A percentile compares a stretch with the other conserved stretches of the same genome.
Conservation (phyloP, 92 coral and sea anemone genomes). For the Montipora capitata region DNA sequence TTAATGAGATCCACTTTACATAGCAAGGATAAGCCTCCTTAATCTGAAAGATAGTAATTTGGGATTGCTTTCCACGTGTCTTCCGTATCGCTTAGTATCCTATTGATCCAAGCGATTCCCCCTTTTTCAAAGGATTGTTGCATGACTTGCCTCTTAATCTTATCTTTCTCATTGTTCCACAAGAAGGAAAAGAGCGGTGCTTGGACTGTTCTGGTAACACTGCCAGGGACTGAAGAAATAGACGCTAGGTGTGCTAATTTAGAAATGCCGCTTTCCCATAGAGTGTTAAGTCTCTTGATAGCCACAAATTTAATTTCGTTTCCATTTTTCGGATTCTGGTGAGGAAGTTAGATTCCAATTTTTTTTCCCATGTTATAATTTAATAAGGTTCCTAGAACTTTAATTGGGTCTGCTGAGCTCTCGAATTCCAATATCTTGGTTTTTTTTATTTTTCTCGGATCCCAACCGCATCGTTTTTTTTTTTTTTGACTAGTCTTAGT, state of each 20-base stretch:
- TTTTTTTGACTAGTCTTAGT: constrained; percentile 2
- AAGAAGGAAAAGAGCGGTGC: too few relatives aligned
- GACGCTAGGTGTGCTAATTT: too few relatives aligned
- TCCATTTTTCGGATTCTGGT: constrained; percentile 2
- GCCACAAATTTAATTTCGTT: neutral
- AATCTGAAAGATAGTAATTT: neutral
- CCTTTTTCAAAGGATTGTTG: too few relatives aligned
- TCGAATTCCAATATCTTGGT: neutral
- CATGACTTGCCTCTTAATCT: too few relatives aligned
- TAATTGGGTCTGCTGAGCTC: neutral
- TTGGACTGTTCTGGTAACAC: too few relatives aligned
- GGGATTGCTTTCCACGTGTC: neutral
- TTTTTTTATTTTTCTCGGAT: neutral
- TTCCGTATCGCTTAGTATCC: neutral
- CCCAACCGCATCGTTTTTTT: neutral
- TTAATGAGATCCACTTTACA: neutral
- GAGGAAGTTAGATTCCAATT: neutral
- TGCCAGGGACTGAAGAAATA: too few relatives aligned
- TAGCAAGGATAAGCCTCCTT: neutral
- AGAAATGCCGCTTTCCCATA: too few relatives aligned
- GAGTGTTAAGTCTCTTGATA: too few relatives aligned
- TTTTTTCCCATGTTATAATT: neutral
- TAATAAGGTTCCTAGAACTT: neutral
- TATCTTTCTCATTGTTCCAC: too few relatives aligned
- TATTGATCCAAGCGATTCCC: too few relatives aligned